Base-by-base conservation (phyloP, 2,797 vertebrate species). In the Macropodus opercularis region DNA sequence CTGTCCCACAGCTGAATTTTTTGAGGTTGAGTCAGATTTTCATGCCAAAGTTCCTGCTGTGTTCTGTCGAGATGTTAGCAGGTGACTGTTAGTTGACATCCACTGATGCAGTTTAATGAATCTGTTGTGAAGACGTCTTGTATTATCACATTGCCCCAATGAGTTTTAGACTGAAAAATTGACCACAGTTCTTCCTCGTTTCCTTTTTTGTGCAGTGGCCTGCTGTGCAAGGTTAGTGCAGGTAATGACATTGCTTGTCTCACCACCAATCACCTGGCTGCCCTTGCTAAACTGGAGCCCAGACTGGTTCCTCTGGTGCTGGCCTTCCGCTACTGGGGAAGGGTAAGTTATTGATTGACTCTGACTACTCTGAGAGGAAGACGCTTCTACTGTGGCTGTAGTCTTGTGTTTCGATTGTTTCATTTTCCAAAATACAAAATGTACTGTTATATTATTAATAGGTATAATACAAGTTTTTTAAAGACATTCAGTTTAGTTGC, bases 31-130 rank as follows among this genome's bases (percentile, higher is more conserved):
- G 89, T 98, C 96, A 9, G 97, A 99, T 92, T 99, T 99, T 90
- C 97, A 99, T 29, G 95, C 97, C 89, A 99, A 99, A 94, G 96
- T 99, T 92, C 97, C 97, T 76, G 94, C 96, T 64, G 94, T 99
- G 61, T 96, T 95, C 86, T 99, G 97, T 92, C 94, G 91, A 76
- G 96, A 98, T 79, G 81, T 90, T 41, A 92, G 87, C 89, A 96
- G 94, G 97, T 99, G 72, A 75, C 85, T 89, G 51, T 18, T 17
- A 8, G 12, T 8, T 29, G 15, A 19, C 43, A 40, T 27, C 1
- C 29, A 24, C 15, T 2, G 1, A 14, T 51, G 14, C 6, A 14
- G 3, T 24, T 24, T 24, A 6, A 1, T 50, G n/a, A n/a, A n/a
- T n/a, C n/a, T n/a, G n/a, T n/a, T n/a, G n/a, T n/a, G n/a, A n/a